Conservation (phyloP, 2,113 vertebrate genomes). For the Ageneiosus marmoratus region DNA sequence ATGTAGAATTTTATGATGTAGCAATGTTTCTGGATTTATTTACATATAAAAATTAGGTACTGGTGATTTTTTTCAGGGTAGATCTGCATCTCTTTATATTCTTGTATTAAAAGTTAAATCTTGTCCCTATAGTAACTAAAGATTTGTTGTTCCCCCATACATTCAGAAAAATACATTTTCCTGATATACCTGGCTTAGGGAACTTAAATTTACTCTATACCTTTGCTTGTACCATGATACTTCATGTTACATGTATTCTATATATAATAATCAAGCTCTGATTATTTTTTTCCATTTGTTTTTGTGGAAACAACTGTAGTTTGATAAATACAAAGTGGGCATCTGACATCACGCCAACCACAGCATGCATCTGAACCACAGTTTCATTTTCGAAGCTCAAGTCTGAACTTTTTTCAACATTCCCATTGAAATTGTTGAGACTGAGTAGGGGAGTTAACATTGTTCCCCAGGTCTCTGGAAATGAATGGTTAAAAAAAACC, state of each 20-base stretch:
- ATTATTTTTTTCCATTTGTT: not conserved
- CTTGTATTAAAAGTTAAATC: not conserved
- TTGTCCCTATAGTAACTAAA: too few species aligned
- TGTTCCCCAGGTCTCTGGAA: conserved; percentile 11
- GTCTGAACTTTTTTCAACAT: conserved; percentile 37
- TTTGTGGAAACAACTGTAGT: not conserved
- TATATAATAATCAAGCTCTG: not conserved
- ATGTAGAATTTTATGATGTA: too few species aligned
- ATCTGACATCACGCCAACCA: not conserved
- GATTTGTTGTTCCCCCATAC: too few species aligned
- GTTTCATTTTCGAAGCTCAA: not conserved
- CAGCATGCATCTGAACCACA: not conserved
- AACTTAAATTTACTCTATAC: not conserved
- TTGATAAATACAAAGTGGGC: not conserved
- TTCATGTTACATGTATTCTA: not conserved
- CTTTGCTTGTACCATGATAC: not conserved
- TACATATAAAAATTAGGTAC: not conserved
- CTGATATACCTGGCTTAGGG: not conserved
- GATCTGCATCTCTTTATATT: not conserved
- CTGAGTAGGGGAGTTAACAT: not conserved
- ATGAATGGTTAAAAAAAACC: not conserved
- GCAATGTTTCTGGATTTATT: too few species aligned
- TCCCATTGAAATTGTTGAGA: conserved; percentile 43
- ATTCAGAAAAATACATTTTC: not conserved
- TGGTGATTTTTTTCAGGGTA: not conserved